Evolutionary conservation across 2,888 invertebrate genomes (phyloP).

Genomic region (Nymphalis polychloros): DNA sequence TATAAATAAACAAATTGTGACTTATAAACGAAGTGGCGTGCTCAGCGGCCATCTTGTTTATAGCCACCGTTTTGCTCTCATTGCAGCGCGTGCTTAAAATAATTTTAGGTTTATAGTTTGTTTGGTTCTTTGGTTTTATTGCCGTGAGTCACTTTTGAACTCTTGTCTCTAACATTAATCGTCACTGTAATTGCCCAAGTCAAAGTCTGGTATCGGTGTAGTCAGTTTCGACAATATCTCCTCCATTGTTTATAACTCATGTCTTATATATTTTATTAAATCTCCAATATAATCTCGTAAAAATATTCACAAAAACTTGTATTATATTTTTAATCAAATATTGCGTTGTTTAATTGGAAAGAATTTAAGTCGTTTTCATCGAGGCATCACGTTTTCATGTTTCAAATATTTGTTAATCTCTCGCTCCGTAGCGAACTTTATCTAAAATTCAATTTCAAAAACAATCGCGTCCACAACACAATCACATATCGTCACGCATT

Average conservation of each 20-base stretch:
- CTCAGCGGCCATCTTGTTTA: constrained; percentile 76
- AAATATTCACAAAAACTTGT: background rate
- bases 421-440: background rate
- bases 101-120: constrained; percentile 48
- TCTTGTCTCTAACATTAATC: constrained; percentile 23
- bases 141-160: constrained; percentile 54
- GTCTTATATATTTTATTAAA: background rate
- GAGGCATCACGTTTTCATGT: background rate
- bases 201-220: constrained; percentile 13
- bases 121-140: constrained; percentile 54
- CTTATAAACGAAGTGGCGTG: constrained; percentile 73
- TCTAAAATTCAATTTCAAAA: constrained; percentile 29
- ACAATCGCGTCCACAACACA: constrained; percentile 30
- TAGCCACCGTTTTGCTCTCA: constrained; percentile 62
- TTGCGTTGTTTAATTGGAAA: background rate
- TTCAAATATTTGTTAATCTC: constrained; percentile 13
- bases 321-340: background rate
- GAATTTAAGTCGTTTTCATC: constrained; percentile 8
- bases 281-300: background rate
- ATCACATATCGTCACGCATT: constrained; percentile 23
- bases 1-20: constrained; percentile 78
- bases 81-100: constrained; percentile 41
- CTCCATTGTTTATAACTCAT: constrained; percentile 23
- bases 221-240: constrained; percentile 25
- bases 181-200: constrained; percentile 23